These are phyloP conservation scores for Ectropis grisescens DNA, from an alignment of 1,140 invertebrate species.

Conservation along the genomic window DNA sequence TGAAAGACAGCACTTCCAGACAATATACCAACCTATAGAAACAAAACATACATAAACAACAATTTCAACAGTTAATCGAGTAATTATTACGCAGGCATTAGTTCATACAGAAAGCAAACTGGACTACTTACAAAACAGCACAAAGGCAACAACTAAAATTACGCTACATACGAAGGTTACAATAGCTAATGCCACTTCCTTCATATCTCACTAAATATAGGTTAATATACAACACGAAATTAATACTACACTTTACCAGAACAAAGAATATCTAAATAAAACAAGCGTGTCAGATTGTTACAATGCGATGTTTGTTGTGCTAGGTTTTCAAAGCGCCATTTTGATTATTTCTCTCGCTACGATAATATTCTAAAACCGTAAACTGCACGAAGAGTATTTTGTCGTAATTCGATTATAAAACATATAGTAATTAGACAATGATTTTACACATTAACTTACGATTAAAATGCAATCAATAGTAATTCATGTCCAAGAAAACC, in stretches of 20 bases:
- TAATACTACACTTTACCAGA: slow-evolving; percentile 44
- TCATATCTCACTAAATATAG: slow-evolving; percentile 46
- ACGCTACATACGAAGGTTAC: slow-evolving; percentile 58
- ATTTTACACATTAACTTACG: no score
- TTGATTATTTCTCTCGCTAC: no score
- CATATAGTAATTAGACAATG: no score
- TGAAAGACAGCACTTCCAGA: slow-evolving; percentile 91
- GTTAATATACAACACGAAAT: slow-evolving; percentile 39
- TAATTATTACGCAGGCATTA: neutral
- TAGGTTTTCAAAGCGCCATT: slow-evolving; percentile 21
- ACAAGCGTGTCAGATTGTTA: slow-evolving; percentile 11
- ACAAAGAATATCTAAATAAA: slow-evolving; percentile 18
- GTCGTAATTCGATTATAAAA: no score
- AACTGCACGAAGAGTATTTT: no score
- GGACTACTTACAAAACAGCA: slow-evolving; percentile 63
- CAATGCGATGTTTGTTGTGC: slow-evolving; percentile 9
- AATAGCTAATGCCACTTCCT: slow-evolving; percentile 63
- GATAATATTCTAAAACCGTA: no score
- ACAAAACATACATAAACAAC: slow-evolving; percentile 9
- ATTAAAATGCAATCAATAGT: no score
- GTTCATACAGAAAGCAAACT: slow-evolving; percentile 19
- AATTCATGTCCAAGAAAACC: no score
- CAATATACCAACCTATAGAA: slow-evolving; percentile 87
- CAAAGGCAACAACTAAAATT: slow-evolving; percentile 61
- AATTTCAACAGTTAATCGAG: slow-evolving; percentile 1